Conservation (phyloP, 2,888 invertebrate species). For the Oligia fasciuncula region DNA sequence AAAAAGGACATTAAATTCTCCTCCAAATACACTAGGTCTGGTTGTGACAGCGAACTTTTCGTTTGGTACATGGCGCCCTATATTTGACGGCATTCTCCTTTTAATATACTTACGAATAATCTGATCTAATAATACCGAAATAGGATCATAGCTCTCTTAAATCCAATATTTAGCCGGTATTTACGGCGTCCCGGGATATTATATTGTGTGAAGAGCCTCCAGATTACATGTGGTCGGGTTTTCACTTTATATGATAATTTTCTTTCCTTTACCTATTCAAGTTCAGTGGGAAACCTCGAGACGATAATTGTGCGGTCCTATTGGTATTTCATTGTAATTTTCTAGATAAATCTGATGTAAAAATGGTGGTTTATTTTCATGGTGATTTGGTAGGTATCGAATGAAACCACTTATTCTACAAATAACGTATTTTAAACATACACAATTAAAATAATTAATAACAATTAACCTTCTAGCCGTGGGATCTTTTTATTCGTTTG, state of each 20-base stretch:
- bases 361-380: background rate
- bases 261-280: conserved; percentile 41
- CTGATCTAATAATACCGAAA: conserved; percentile 20
- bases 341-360: conserved; percentile 20
- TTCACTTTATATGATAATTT: conserved; percentile 66
- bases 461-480: no score
- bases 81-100: no score
- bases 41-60: no score
- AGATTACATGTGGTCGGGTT: conserved; percentile 59
- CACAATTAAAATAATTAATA: no score
- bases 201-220: conserved; percentile 36
- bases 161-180: conserved; percentile 55
- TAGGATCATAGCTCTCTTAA: conserved; percentile 36
- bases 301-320: conserved; percentile 44
- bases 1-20: no score
- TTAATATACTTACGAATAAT: conserved; percentile 1
- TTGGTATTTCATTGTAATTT: conserved; percentile 40
- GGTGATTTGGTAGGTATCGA: background rate
- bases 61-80: no score
- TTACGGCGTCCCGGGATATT: conserved; percentile 24
- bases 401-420: no score
- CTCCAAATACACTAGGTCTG: no score
- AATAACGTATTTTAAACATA: no score
- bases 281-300: conserved; percentile 25
- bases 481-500: no score